Evolutionary conservation across 2,113 vertebrate species (phyloP), one percentile per base, ranked within the genome.

Genomic region (Rhodinocichla rosea): DNA sequence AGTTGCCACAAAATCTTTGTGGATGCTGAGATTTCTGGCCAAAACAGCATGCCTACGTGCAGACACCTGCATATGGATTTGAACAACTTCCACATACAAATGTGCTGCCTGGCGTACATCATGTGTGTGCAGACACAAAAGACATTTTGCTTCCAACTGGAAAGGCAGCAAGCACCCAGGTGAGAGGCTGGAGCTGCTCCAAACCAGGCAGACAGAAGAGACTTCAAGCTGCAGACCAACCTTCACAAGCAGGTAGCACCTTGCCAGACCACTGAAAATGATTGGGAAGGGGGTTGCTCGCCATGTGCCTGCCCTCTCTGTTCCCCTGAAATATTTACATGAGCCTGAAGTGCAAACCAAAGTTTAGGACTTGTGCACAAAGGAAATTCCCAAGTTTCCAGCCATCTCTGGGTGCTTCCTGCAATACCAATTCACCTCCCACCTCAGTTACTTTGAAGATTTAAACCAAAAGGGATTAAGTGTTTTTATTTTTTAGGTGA

Each of bases 81-180:
- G 81, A 91, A 50, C 33, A 13, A 26, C 42, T 62, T 57, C 33
- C 45, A n/a, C 6, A 17, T 3, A 30, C 12, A 49, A 73, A 70
- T 9, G 6, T 70, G 28, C 44, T 65, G 22, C 19, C 27, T 81
- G 45, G 11, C 0, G 0, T 13, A 18, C 9, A 6, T n/a, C 35
- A 0, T 2, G 0, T 14, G 9, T 35, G 6, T 39, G 8, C 17
- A 15, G 18, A 7, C 28, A 33, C 7, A 56, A 79, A 27, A 90
- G 16, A 4, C 15, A 9, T 74, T 69, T 60, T 42, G 17, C 27
- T 49, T 75, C 33, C 52, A 45, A 1, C 10, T 30, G n/a, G 47
- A 83, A 80, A 67, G n/a, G 57, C 33, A 87, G 13, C 33, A 30
- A 62, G 26, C 7, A 53, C 0, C 0, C 11, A 33, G 27, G 37